Conservation (phyloP, 2,113 vertebrate species). For the Tylochromis polylepis region DNA sequence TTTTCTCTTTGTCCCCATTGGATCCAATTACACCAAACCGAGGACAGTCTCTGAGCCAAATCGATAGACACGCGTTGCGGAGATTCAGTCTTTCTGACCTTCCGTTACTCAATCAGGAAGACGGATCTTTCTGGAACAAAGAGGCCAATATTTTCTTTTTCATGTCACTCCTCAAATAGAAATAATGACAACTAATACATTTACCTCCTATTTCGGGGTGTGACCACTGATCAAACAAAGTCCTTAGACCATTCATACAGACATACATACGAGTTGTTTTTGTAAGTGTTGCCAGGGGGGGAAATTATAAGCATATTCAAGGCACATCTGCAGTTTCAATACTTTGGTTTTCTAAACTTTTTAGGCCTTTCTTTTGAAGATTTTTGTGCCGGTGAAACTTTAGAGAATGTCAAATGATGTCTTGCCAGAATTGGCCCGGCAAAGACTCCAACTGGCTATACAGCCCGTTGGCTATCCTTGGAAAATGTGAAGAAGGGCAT, state of each 20-base stretch:
- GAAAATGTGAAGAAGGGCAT: neutral
- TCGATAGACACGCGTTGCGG: neutral
- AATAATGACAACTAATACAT: neutral
- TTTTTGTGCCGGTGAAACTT: neutral
- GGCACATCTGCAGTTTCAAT: neutral
- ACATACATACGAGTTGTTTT: neutral
- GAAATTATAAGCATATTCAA: neutral
- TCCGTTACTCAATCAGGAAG: neutral
- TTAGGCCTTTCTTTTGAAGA: neutral
- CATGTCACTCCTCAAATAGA: neutral
- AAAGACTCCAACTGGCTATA: neutral
- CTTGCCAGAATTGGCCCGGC: rapidly evolving
- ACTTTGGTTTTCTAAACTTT: neutral
- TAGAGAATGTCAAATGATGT: neutral
- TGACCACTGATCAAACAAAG: neutral
- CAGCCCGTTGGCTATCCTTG: neutral
- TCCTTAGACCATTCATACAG: rapidly evolving
- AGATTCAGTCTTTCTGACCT: neutral
- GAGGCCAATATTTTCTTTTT: neutral
- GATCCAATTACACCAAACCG: neutral
- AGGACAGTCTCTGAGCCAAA: neutral
- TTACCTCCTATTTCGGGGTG: neutral
- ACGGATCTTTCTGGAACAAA: neutral
- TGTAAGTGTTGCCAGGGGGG: neutral
- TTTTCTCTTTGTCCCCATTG: neutral